These are phyloP conservation scores for Microtus richardsoni DNA, from an alignment of 2,113 vertebrate genomes.

Conservation along the genomic window DNA sequence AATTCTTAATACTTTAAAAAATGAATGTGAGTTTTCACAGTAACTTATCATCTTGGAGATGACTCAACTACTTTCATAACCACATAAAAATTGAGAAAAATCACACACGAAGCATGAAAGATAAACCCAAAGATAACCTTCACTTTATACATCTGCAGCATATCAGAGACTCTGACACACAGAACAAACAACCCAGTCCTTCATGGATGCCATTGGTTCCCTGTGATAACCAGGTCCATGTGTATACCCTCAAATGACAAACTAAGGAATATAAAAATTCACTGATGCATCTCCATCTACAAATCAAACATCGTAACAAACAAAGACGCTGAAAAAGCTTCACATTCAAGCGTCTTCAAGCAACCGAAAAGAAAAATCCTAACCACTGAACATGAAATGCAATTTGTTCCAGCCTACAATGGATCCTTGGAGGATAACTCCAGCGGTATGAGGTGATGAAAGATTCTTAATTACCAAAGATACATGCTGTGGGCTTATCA, in stretches of 20 bases:
- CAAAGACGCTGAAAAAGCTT: constrained; percentile 54
- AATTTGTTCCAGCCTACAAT: constrained; percentile 49
- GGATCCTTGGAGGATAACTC: constrained; percentile 49
- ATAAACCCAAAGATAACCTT: constrained; percentile 58
- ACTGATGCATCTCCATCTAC: constrained; percentile 48
- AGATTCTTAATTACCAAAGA: constrained; percentile 50
- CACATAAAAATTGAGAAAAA: constrained; percentile 38
- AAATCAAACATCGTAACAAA: constrained; percentile 39
- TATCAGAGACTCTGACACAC: constrained; percentile 7
- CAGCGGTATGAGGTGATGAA: neutral
- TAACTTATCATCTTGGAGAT: constrained; percentile 17
- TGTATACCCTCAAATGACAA: constrained; percentile 30
- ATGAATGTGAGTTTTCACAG: constrained; percentile 45
- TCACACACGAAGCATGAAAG: constrained; percentile 27
- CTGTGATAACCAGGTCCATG: constrained; percentile 57
- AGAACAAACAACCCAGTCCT: constrained; percentile 33
- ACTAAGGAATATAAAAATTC: constrained; percentile 17
- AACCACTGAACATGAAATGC: constrained; percentile 41
- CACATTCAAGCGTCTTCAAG: constrained; percentile 44
- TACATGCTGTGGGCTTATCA: constrained; percentile 20
- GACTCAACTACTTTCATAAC: constrained; percentile 35
- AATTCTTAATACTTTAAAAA: neutral
- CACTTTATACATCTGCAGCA: constrained; percentile 34
- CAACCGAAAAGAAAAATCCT: constrained; percentile 33
- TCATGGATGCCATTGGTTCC: constrained; percentile 35